phyloP scores from a whole-genome alignment of 1,140 invertebrate genomes.

The Papilio aristodemus region DNA sequence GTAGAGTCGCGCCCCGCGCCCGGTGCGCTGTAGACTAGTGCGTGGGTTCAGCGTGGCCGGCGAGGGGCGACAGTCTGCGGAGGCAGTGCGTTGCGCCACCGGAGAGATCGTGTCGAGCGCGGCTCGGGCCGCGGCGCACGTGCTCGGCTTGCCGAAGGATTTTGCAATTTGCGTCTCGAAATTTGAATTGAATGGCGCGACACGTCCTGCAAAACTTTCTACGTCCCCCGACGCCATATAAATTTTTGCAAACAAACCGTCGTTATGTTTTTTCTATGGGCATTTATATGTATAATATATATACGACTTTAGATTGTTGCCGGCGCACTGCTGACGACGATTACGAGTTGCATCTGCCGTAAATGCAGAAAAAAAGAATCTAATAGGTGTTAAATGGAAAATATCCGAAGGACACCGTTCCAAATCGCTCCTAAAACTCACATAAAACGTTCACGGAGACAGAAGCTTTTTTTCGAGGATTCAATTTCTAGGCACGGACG shows the following conservation, averaged over 20 bases:
- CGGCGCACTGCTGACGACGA: too few species aligned
- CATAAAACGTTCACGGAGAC: conserved; percentile 18
- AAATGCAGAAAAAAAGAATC: background rate
- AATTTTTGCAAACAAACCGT: background rate
- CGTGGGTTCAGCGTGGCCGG: too few species aligned
- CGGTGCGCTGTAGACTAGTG: too few species aligned
- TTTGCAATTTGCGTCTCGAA: conserved; percentile 11
- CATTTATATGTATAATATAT: too few species aligned
- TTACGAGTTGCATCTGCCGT: too few species aligned
- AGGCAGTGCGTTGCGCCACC: too few species aligned
- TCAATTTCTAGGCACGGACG: conserved; percentile 21
- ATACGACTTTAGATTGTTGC: too few species aligned
- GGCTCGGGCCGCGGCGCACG: background rate
- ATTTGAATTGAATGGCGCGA: conserved; percentile 17
- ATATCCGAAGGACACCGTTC: background rate
- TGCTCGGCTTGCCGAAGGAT: background rate
- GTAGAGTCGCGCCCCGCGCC: too few species aligned
- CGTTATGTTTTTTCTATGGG: background rate
- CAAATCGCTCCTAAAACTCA: background rate
- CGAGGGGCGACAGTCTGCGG: too few species aligned
- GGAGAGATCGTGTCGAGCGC: too few species aligned
- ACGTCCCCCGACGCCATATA: background rate
- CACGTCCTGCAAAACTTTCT: conserved; percentile 5
- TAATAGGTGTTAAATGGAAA: background rate
- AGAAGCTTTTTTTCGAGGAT: conserved; percentile 19